Evolutionary conservation across 2,113 vertebrate species (phyloP).

Genomic region (Copsychus sechellarum): DNA sequence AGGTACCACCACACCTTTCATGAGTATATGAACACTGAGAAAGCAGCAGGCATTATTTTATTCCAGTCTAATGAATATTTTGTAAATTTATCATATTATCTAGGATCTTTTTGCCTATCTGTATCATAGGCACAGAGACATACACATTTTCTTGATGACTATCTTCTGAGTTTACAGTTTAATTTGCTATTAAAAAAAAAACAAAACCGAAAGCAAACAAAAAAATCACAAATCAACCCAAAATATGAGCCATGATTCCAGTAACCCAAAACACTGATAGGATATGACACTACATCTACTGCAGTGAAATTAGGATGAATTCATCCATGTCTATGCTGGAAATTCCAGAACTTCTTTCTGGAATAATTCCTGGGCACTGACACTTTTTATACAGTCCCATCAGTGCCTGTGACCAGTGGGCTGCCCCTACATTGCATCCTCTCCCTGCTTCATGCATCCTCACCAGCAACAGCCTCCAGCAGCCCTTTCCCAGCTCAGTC

Average conservation of each 20-base stretch:
- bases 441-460: constrained; percentile 11
- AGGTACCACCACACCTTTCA: neutral
- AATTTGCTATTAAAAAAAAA: neutral
- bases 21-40: neutral
- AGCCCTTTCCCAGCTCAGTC: neutral
- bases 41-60: neutral
- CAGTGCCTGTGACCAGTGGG: neutral
- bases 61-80: neutral
- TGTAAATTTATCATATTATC: neutral
- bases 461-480: constrained; percentile 15
- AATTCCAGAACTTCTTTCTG: neutral
- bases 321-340: neutral
- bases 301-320: neutral
- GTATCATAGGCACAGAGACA: neutral
- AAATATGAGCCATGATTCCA: neutral
- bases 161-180: neutral
- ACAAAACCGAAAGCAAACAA: neutral
- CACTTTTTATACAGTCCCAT: fast-evolving
- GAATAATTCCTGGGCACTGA: neutral
- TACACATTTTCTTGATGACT: neutral
- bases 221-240: neutral
- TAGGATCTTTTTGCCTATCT: neutral
- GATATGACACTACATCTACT: neutral
- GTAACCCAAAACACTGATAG: neutral
- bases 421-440: neutral